Evolutionary conservation across 2,888 invertebrate species (phyloP).

Genomic region (Altica lythri): DNA sequence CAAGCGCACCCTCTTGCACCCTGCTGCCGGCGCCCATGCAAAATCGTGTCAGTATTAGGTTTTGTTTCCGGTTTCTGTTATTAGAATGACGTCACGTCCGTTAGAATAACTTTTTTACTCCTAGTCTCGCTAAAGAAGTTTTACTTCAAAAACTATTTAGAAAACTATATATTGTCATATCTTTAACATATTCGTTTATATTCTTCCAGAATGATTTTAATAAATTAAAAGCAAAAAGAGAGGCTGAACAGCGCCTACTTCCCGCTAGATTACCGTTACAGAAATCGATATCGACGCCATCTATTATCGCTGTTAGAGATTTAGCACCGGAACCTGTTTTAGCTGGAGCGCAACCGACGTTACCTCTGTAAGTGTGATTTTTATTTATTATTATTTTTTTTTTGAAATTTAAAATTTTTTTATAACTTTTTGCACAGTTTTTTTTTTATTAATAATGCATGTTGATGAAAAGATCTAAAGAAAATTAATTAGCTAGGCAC

Average conservation of each 20-base stretch:
- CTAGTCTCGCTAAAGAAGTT: too few species aligned
- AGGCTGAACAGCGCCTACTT: constrained; percentile 62
- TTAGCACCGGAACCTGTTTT: constrained; percentile 62
- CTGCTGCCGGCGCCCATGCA: too few species aligned
- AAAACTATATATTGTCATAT: too few species aligned
- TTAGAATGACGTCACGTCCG: too few species aligned
- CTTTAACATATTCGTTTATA: too few species aligned
- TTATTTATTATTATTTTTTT: neutral
- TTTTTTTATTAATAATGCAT: constrained; percentile 12
- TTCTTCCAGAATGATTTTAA: constrained; percentile 75
- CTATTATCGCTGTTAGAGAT: constrained; percentile 75
- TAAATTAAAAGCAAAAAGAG: constrained; percentile 67
- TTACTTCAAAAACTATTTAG: too few species aligned
- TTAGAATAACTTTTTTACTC: too few species aligned
- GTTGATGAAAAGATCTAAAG: too few species aligned
- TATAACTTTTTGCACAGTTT: constrained; percentile 11
- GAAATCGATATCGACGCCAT: constrained; percentile 89
- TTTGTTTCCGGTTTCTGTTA: too few species aligned
- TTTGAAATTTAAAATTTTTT: constrained; percentile 13
- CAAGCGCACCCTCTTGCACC: too few species aligned
- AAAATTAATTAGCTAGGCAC: too few species aligned
- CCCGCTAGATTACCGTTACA: constrained; percentile 78
- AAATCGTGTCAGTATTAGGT: too few species aligned
- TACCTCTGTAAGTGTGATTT: constrained; percentile 62
- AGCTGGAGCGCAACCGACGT: constrained; percentile 60